A percentile compares a stretch with the other conserved stretches of the same genome.
phyloP scores from a whole-genome alignment of 2,113 vertebrate genomes.

The Andinoacara biseriatus region DNA sequence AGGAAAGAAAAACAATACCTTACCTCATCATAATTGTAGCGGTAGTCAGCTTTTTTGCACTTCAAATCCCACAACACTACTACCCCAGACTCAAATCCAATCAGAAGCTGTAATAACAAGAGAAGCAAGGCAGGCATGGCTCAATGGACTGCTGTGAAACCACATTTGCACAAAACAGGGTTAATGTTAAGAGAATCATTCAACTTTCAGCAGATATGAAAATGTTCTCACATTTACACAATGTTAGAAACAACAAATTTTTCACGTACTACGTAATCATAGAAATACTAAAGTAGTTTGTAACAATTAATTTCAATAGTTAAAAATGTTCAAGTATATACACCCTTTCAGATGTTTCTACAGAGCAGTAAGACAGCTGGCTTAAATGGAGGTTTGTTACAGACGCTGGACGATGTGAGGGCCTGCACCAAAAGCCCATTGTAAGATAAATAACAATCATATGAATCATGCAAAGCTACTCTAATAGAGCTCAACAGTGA shows the following conservation, averaged over 20 bases:
- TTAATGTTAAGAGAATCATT: background rate
- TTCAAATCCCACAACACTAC: conserved; percentile 98
- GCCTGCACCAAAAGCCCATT: background rate
- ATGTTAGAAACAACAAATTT: background rate
- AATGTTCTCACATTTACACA: background rate
- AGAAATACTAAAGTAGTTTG: background rate
- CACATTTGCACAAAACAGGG: background rate
- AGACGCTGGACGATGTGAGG: background rate
- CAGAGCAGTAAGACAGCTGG: background rate
- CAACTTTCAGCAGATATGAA: background rate
- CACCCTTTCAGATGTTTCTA: background rate
- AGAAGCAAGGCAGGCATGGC: conserved; percentile 4
- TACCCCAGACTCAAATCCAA: conserved; percentile 96
- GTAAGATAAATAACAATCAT: background rate
- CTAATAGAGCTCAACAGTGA: background rate
- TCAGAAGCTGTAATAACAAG: conserved; percentile 87
- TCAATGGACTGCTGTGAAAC: conserved; percentile 21
- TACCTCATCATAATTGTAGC: conserved; percentile 98
- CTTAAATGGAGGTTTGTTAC: background rate
- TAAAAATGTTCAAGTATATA: background rate
- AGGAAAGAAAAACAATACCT: conserved; percentile 28
- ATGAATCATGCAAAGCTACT: background rate
- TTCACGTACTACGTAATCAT: background rate
- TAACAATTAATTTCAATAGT: background rate
- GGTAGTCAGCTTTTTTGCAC: conserved; percentile 97